Evolutionary conservation across 1,140 invertebrate species (phyloP).

Genomic region (Triops cancriformis): DNA sequence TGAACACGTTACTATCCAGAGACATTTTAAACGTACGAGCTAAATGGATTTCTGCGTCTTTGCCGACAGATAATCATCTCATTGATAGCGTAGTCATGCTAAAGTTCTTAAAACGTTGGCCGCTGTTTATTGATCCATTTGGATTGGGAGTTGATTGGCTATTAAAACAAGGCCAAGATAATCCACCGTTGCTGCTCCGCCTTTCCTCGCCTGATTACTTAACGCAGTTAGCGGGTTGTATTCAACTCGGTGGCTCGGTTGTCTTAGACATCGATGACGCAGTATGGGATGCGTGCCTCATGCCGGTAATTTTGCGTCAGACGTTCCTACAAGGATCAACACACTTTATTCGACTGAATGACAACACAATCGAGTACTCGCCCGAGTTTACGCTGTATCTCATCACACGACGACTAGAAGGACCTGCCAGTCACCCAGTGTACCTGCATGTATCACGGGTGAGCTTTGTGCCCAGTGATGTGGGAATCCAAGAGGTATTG

Average conservation of each 20-base stretch:
- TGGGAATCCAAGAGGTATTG: constrained; percentile 18
- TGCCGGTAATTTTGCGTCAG: constrained; percentile 21
- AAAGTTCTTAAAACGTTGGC: constrained; percentile 4
- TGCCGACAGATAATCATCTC: constrained; percentile 16
- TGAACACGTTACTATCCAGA: background rate
- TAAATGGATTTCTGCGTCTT: constrained; percentile 3
- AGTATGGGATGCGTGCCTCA: background rate
- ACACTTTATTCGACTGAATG: constrained; percentile 17
- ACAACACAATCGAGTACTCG: constrained; percentile 19
- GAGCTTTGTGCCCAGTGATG: constrained; percentile 11
- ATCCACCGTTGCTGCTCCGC: constrained; percentile 1
- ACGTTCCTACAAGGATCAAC: constrained; percentile 18
- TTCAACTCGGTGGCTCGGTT: constrained; percentile 21
- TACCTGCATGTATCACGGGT: constrained; percentile 16
- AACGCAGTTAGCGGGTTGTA: constrained; percentile 16
- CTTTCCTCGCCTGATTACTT: constrained; percentile 11
- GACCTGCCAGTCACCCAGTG: background rate
- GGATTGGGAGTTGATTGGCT: constrained; percentile 9
- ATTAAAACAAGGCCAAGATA: constrained; percentile 15
- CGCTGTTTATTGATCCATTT: constrained; percentile 22
- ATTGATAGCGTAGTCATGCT: constrained; percentile 3
- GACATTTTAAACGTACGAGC: background rate
- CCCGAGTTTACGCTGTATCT: constrained; percentile 22
- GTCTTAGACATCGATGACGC: constrained; percentile 6
- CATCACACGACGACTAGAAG: background rate